phyloP scores from a whole-genome alignment of 1,140 invertebrate species.

The Nomia melanderi region DNA sequence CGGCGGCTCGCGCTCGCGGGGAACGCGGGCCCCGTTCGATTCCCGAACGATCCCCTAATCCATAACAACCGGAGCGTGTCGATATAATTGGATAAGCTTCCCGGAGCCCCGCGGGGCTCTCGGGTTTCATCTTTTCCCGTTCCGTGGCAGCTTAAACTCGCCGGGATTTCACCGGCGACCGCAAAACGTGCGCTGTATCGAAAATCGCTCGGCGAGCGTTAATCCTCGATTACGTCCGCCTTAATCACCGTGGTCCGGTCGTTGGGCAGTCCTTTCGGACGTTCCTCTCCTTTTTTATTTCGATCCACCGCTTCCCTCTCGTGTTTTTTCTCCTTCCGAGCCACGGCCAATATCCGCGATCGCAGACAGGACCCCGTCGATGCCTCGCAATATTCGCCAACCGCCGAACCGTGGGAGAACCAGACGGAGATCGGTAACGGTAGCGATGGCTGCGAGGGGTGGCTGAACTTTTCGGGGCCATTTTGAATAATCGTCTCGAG shows the following conservation, averaged over 20 bases:
- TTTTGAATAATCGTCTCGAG: no score
- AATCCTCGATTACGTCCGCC: conserved; percentile 53
- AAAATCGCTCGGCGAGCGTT: conserved; percentile 59
- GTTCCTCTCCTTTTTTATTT: no score
- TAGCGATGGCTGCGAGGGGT: no score
- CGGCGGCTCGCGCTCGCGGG: not conserved
- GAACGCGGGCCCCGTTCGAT: not conserved
- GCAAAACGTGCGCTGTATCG: conserved; percentile 29
- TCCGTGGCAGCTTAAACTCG: conserved; percentile 50
- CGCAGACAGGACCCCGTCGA: no score
- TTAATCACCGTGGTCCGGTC: conserved; percentile 58
- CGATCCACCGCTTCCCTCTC: conserved; percentile 23
- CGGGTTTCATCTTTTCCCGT: conserved; percentile 51
- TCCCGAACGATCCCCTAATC: conserved; percentile 4
- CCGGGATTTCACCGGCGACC: conserved; percentile 37
- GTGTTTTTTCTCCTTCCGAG: no score
- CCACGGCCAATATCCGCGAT: no score
- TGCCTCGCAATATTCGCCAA: no score
- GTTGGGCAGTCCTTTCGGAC: no score
- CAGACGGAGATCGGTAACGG: no score
- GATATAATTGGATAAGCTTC: conserved; percentile 47
- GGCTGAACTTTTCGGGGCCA: no score
- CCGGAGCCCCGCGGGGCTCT: not conserved
- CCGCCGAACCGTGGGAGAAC: no score
- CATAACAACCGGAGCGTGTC: conserved; percentile 10